A percentile compares a stretch with the other conserved stretches of the same genome.
These are phyloP conservation scores for Saccopteryx bilineata DNA, from an alignment of 2,113 vertebrate species.

Conservation along the genomic window DNA sequence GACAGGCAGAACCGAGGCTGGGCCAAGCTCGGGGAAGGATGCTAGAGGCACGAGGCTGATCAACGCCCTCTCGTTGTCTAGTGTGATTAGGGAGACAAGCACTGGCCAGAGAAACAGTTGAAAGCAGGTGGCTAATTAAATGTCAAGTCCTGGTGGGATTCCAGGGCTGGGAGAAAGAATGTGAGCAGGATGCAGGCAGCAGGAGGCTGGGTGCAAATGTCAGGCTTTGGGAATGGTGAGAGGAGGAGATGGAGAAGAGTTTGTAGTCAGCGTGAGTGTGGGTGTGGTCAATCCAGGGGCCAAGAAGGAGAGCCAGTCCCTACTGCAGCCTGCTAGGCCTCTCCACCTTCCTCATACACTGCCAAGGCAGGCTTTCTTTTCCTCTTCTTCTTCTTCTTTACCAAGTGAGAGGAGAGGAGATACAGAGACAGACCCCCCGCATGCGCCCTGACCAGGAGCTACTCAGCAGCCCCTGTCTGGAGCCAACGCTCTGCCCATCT, in stretches of 20 bases:
- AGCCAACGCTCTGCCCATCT: too few species aligned
- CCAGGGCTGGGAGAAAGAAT: not conserved
- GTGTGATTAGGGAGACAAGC: not conserved
- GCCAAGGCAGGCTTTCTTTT: not conserved
- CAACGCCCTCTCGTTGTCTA: not conserved
- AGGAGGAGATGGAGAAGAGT: not conserved
- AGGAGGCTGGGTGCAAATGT: too few species aligned
- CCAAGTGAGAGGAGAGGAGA: too few species aligned
- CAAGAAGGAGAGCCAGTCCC: not conserved
- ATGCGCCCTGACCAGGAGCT: too few species aligned
- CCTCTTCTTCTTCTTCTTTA: too few species aligned
- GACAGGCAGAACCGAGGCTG: not conserved
- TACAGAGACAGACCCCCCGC: too few species aligned
- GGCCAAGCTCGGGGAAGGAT: not conserved
- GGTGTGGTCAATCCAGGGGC: not conserved
- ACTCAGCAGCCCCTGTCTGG: too few species aligned
- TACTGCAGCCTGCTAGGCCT: too few species aligned
- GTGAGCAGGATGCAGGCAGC: not conserved
- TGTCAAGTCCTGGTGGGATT: too few species aligned
- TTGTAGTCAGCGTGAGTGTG: not conserved
- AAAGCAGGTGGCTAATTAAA: not conserved
- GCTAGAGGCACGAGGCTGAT: not conserved
- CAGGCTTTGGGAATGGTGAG: not conserved
- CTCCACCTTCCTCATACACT: not conserved
- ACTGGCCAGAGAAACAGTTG: not conserved